These are phyloP conservation scores for Aphis gossypii DNA, from an alignment of 1,140 invertebrate genomes.

Conservation along the genomic window DNA sequence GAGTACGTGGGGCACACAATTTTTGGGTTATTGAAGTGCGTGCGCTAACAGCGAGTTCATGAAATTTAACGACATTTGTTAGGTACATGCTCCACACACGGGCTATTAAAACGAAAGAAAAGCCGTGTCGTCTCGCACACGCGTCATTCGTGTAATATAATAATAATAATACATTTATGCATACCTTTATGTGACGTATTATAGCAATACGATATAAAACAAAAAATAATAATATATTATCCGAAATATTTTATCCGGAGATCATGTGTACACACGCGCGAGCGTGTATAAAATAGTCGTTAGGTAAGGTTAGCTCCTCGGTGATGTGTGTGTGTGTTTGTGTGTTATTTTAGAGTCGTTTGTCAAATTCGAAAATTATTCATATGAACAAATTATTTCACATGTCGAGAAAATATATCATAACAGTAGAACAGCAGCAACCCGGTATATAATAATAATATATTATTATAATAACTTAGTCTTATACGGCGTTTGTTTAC, in stretches of 20 bases:
- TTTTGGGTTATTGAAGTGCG: background rate
- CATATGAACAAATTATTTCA: slow-evolving; percentile 44
- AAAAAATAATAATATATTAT: slow-evolving; percentile 26
- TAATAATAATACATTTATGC: background rate
- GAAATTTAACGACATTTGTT: background rate
- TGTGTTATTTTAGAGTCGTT: background rate
- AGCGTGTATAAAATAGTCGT: background rate
- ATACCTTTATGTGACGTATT: background rate
- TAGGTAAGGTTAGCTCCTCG: background rate
- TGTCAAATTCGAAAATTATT: slow-evolving; percentile 52
- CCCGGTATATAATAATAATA: background rate
- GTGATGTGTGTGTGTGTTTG: background rate
- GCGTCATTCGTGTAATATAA: background rate
- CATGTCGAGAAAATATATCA: background rate
- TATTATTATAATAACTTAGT: slow-evolving; percentile 26
- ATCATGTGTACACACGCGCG: background rate
- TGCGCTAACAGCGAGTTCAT: background rate
- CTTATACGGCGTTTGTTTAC: background rate
- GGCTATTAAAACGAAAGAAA: background rate
- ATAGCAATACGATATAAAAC: background rate
- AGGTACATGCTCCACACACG: background rate
- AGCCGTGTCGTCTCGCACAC: background rate
- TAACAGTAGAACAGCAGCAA: background rate
- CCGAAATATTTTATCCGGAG: background rate
- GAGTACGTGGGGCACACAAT: background rate